Base-by-base conservation (phyloP, 92 coral and sea anemone genomes). In the Metridium senile region DNA sequence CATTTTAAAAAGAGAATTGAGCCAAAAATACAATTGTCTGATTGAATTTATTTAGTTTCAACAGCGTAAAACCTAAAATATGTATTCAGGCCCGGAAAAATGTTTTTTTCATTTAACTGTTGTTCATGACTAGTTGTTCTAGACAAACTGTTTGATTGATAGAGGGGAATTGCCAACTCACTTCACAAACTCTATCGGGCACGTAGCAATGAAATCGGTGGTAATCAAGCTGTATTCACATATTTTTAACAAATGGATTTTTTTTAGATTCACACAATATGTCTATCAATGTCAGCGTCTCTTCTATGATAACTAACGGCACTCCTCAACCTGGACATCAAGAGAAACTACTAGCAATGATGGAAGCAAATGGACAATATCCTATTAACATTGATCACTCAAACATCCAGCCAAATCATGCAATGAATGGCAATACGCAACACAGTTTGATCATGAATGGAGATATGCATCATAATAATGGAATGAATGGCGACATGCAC, bases 321-420 rank as follows among this genome's bases (percentile, higher is more conserved):
- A n/a, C 56, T 19, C 31, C 68, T 0, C 11, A 49, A n/a, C 57
- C 33, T 33, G 35, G 25, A 33, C 33, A 73, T 33, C 74, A 65
- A 29, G 63, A 66, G 11, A 66, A 54, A 21, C 64, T 77, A 19
- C 62, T 77, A 7, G 35, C 74, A 11, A 77, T 77, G 82, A 77
- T 77, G 82, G 82, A 77, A 53, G 82, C 82, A 53, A 77, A 77
- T 54, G 82, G 82, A 33, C 82, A 77, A 57, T 77, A 77, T 34
- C 82, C 82, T 54, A 23, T 77, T 1, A 70, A 10, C 65, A 31
- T 23, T 23, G 21, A 16, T 9, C 66, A 52, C 32, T 27, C 57
- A 13, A 58, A 73, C 35, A 28, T 11, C 26, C 39, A 4, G 4
- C 43, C 29, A 23, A 28, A 29, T 19, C 69, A 63, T 63, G 43